Conservation (phyloP, 2,113 vertebrate species). For the Plecturocebus donacophilus region DNA sequence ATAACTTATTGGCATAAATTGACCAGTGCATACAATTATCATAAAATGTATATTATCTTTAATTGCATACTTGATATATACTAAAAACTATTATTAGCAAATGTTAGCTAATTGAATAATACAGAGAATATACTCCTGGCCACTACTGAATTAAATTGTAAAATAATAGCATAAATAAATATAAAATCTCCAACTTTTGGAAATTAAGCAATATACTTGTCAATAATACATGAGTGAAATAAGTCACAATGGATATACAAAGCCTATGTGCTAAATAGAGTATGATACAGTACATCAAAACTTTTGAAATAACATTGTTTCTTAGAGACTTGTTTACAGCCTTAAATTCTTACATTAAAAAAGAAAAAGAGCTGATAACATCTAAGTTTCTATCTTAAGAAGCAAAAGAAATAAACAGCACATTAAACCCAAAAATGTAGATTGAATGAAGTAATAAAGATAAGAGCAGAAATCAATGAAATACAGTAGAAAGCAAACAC, state of each 20-base stretch:
- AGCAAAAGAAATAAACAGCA: background rate
- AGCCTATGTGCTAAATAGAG: background rate
- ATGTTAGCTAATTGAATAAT: background rate
- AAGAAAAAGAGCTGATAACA: background rate
- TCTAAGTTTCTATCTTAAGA: background rate
- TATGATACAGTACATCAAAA: background rate
- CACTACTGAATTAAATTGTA: background rate
- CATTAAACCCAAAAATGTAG: background rate
- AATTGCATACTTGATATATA: background rate
- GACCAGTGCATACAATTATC: background rate
- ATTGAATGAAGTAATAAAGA: background rate
- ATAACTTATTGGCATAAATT: background rate
- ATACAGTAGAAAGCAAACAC: background rate
- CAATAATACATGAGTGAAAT: background rate
- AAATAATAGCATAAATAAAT: background rate
- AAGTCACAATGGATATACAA: background rate
- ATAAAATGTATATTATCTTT: background rate
- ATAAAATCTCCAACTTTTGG: conserved; percentile 14
- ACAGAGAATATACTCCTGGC: background rate
- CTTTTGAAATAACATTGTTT: background rate
- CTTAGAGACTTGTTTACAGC: background rate
- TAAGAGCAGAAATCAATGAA: background rate
- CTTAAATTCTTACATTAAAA: background rate
- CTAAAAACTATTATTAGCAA: background rate
- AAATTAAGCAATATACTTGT: background rate